Base-by-base conservation (phyloP, 2,113 vertebrate genomes). In the Rana temporaria region DNA sequence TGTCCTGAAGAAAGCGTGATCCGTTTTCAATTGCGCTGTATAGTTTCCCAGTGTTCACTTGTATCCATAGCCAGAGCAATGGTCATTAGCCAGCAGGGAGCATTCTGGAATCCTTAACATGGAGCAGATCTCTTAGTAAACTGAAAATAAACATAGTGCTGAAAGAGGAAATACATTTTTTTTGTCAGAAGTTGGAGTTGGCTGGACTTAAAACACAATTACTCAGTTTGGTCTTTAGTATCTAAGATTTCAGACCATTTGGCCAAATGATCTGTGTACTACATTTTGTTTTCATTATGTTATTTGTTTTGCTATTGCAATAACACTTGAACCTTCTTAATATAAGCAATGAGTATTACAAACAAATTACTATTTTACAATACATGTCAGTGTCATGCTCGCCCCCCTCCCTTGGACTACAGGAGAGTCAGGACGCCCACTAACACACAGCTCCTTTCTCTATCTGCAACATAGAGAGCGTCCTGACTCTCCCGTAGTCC, bases 361-460 rank as follows among this genome's bases (percentile, higher is more conserved):
- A 75, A 38, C 19, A 74, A 59, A 74, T 16, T 30, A 12, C 9
- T 20, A 42, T 75, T 75, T 60, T 42, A 30, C 32, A 75, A 75
- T 60, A 60, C n/a, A 16, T 19, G 0, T 20, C 32, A 62, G n/a
- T n/a, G n/a, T n/a, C n/a, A n/a, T n/a, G n/a, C n/a, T n/a, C n/a
- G n/a, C n/a, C n/a, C n/a, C n/a, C n/a, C n/a, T n/a, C n/a, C n/a
- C n/a, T n/a, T n/a, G n/a, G n/a, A n/a, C n/a, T n/a, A n/a, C n/a
- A n/a, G n/a, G n/a, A n/a, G n/a, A n/a, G n/a, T n/a, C n/a, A n/a
- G n/a, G n/a, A n/a, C n/a, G n/a, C n/a, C n/a, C n/a, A n/a, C n/a
- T n/a, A n/a, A n/a, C n/a, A n/a, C n/a, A n/a, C n/a, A n/a, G n/a
- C n/a, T n/a, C n/a, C n/a, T n/a, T n/a, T n/a, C n/a, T n/a, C n/a